Evolutionary conservation across 2,797 vertebrate genomes (phyloP), one percentile per base, ranked within the genome.

Genomic region (Aeoliscus strigatus): DNA sequence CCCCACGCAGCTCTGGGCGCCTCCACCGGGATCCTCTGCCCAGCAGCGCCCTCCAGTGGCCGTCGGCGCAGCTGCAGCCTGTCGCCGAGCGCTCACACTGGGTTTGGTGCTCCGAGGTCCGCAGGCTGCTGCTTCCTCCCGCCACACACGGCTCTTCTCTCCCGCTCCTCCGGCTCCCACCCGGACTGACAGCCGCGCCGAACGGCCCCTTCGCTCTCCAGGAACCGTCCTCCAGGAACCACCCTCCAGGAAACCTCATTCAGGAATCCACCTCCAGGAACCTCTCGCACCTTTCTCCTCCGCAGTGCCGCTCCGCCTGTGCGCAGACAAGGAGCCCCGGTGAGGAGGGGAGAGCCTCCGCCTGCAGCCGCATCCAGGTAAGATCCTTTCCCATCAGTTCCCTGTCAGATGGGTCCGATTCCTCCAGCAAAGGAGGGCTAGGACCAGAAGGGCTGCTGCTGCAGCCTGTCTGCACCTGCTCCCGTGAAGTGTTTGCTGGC

Each of bases 1-100:
- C n/a, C n/a, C n/a, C n/a, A n/a, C n/a, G n/a, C n/a, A n/a, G n/a
- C n/a, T n/a, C n/a, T n/a, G n/a, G n/a, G n/a, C n/a, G n/a, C n/a
- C n/a, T n/a, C n/a, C n/a, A n/a, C n/a, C n/a, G 3, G 6, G 14
- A 34, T 67, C 37, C 14, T 15, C 2, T 15, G 58, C 38, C 13
- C 50, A 44, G 40, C 69, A 81, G 27, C 66, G 81, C 80, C 82
- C 40, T 48, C 69, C 39, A 0, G 67, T 54, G 82, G 35, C 25
- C 40, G 26, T 4, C 7, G 1, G 26, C 1, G 53, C 21, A 27
- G 41, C 71, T 79, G 71, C 79, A 66, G 29, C 49, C 14, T 33
- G 48, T 59, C 39, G 58, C 55, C 46, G 67, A 41, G 67, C 68
- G 67, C 65, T 51, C 51, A 52, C 27, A 57, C 63, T n/a, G 52